Evolutionary conservation across 2,113 vertebrate species (phyloP).

Genomic region (Podarcis muralis): DNA sequence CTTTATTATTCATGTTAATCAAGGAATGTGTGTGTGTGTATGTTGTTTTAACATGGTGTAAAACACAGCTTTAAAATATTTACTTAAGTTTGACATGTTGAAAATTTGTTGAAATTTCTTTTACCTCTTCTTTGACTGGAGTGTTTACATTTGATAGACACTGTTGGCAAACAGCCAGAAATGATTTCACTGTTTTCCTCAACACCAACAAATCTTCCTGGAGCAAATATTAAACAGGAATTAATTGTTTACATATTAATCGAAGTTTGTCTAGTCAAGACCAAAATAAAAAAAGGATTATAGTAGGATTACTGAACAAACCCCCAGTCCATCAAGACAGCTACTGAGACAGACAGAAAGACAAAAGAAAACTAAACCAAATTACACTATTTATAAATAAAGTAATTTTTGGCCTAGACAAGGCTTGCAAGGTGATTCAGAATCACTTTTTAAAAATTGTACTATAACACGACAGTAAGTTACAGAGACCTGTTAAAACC

Average conservation of each 20-base stretch:
- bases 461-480: not conserved
- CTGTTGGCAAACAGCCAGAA: slow-evolving; percentile 97
- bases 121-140: slow-evolving; percentile 97
- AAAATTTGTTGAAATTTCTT: slow-evolving; percentile 25
- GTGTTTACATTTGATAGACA: slow-evolving; percentile 99
- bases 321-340: not conserved
- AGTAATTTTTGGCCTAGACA: not conserved
- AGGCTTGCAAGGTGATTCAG: not conserved
- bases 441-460: not conserved
- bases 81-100: slow-evolving; percentile 2
- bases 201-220: slow-evolving; percentile 96
- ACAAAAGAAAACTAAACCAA: not conserved
- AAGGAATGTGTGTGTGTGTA: not conserved
- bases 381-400: not conserved
- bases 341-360: not conserved
- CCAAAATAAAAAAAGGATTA: not conserved
- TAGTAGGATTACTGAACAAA: not conserved
- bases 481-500: not conserved
- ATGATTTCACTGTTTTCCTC: slow-evolving; percentile 97
- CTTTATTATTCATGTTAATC: not conserved
- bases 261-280: slow-evolving; percentile 1
- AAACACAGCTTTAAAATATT: not conserved
- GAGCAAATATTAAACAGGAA: slow-evolving; percentile 55
- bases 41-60: not conserved
- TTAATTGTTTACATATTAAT: slow-evolving; percentile 22